These are phyloP conservation scores for Yponomeuta evonymella DNA, from an alignment of 2,888 invertebrate genomes.

Conservation along the genomic window DNA sequence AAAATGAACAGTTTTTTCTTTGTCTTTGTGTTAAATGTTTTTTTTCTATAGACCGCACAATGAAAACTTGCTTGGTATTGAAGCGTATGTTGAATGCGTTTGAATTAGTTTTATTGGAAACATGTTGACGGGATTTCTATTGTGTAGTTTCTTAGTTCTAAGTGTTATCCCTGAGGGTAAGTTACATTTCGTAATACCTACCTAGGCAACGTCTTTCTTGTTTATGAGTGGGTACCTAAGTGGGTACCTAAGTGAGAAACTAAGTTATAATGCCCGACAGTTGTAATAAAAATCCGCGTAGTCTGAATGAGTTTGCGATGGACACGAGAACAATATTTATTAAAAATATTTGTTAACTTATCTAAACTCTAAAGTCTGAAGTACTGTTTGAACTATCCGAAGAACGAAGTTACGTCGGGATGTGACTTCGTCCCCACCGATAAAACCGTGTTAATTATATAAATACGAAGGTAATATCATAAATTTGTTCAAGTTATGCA, in stretches of 20 bases:
- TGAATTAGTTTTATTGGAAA: conserved; percentile 50
- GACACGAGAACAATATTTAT: no score
- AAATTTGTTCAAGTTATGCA: no score
- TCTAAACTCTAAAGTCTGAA: no score
- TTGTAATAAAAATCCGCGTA: no score
- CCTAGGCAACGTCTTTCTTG: not conserved
- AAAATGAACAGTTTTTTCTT: conserved; percentile 38
- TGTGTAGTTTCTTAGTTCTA: not conserved
- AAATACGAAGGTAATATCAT: no score
- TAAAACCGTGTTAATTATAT: no score
- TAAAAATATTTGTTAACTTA: no score
- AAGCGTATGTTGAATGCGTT: conserved; percentile 48
- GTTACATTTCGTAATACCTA: not conserved
- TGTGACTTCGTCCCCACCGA: no score
- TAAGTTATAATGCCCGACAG: no score
- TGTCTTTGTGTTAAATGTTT: conserved; percentile 31
- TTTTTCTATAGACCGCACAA: conserved; percentile 46
- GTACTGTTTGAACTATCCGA: no score
- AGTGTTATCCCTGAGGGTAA: conserved; percentile 4
- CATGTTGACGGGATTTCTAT: conserved; percentile 57
- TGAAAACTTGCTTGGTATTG: conserved; percentile 59
- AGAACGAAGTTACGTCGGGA: no score
- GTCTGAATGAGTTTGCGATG: no score
- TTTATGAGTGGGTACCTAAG: not conserved
- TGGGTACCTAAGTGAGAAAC: not conserved